These are phyloP conservation scores for Prionchulus punctatus DNA, from an alignment of 2,888 invertebrate genomes.

Conservation along the genomic window DNA sequence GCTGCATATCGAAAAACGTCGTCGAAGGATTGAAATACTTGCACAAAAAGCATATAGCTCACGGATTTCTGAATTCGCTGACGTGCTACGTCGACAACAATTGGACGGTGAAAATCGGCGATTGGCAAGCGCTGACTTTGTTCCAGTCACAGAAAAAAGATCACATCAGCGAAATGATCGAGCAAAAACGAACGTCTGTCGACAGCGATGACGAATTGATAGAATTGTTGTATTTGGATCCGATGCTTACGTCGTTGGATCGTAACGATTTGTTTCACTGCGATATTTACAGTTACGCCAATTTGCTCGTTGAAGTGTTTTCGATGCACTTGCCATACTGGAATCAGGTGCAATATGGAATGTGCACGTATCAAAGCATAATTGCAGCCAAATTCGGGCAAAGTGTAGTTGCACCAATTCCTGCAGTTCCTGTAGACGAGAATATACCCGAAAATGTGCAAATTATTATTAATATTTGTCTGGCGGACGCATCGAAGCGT, in stretches of 20 bases:
- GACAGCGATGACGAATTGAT: background rate
- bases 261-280: background rate
- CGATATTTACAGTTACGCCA: background rate
- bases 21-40: too few relatives aligned
- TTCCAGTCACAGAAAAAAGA: background rate
- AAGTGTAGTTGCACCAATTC: too few relatives aligned
- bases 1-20: too few relatives aligned
- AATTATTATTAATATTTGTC: too few relatives aligned
- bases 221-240: background rate
- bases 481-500: too few relatives aligned
- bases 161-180: too few relatives aligned
- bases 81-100: background rate
- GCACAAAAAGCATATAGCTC: too few relatives aligned
- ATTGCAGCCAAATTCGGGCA: too few relatives aligned
- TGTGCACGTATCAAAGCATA: too few relatives aligned
- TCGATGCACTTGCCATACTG: background rate
- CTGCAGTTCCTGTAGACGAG: too few relatives aligned
- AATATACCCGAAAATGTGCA: too few relatives aligned
- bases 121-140: background rate
- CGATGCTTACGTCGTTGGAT: too few relatives aligned
- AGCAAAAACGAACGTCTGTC: background rate
- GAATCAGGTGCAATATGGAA: background rate
- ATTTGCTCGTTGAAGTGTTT: background rate
- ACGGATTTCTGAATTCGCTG: background rate
- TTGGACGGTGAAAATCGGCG: background rate